Evolutionary conservation across 1,140 invertebrate species (phyloP), one percentile per base, ranked within the genome.

Genomic region (Nasonia giraulti): DNA sequence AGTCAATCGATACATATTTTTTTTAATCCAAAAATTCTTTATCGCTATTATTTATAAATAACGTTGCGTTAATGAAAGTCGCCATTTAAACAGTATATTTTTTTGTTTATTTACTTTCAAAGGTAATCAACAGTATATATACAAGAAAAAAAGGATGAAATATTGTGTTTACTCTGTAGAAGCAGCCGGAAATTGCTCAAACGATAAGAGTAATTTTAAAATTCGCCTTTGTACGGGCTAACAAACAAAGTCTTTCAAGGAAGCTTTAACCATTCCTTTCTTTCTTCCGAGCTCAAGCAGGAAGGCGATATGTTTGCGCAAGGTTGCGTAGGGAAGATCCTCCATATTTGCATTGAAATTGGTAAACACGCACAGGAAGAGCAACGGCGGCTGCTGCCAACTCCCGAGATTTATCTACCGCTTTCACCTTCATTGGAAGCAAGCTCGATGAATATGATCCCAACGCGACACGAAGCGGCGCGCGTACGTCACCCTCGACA

Each of bases 301-400:
- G 17, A 55, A 66, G 4, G 8, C 31, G 5, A 47, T 50, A 50
- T 68, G n/a, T 68, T 77, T 62, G 20, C 8, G 1, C 55, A 10
- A 31, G n/a, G n/a, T n/a, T n/a, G 44, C 6, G 23, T 31, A 44
- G 7, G 31, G n/a, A 69, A 23, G 37, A 71, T 83, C 27, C 82
- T 69, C 33, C 82, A 86, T 89, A 90, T 90, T 89, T 90, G 89
- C 90, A 89, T 89, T 89, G 87, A 89, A 90, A 90, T 90, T 90
- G 87, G 89, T 87, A 90, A 89, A 90, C 87, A 90, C 66, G 66
- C 69, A 69, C 47, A 44, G 80, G 47, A 66, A 33, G 83, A 82
- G 37, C 23, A 76, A 66, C 47, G 74, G 47, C 31, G 84, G 27
- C 17, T 84, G 84, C 71, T 20, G 66, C 8, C n/a, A 23, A 11